phyloP scores from a whole-genome alignment of 2,113 vertebrate species.

The Pachyramphus minor region DNA sequence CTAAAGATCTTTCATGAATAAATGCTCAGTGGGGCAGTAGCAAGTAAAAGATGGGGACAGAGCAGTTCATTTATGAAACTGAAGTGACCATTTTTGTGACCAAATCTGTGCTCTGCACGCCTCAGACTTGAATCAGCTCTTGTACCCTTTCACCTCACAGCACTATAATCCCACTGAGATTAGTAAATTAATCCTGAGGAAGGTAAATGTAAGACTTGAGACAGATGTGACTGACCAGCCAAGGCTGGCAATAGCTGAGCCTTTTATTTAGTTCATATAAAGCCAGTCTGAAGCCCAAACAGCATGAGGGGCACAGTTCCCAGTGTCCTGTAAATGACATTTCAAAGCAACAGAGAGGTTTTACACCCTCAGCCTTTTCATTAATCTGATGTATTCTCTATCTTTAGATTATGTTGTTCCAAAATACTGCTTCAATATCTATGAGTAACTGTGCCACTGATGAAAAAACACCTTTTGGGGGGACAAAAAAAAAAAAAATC shows the following conservation, averaged over 20 bases:
- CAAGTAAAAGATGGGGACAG: neutral
- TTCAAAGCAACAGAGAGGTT: neutral
- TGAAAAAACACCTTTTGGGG: neutral
- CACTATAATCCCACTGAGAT: neutral
- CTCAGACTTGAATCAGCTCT: neutral
- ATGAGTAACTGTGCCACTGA: neutral
- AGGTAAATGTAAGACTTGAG: neutral
- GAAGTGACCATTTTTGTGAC: neutral
- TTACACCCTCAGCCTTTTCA: neutral
- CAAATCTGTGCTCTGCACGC: neutral
- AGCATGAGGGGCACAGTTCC: neutral
- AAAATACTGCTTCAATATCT: neutral
- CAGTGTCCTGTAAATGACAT: neutral
- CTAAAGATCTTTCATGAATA: neutral
- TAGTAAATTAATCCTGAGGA: neutral
- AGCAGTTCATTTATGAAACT: neutral
- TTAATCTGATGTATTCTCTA: neutral
- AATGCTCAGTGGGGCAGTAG: neutral
- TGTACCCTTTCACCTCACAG: neutral
- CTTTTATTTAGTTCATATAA: neutral
- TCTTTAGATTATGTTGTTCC: neutral
- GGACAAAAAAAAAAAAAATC: too few relatives aligned
- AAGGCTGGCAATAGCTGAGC: neutral
- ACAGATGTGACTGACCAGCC: neutral
- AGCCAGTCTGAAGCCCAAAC: neutral